Conservation (phyloP, 1,140 invertebrate species). For the Habropoda laboriosa region DNA sequence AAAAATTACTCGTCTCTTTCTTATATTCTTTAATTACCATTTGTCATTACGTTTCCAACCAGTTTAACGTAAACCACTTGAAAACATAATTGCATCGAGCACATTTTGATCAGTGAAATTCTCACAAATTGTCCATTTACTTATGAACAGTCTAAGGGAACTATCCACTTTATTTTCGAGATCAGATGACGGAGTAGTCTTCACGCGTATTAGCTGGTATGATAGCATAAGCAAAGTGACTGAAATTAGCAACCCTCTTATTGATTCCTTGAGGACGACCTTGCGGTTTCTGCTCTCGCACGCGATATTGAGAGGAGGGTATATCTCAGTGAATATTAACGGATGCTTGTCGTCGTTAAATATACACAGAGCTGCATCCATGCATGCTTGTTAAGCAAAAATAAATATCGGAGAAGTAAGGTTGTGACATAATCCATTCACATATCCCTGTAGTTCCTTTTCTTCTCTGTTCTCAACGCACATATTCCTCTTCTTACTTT, state of each 20-base stretch:
- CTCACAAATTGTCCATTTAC: not conserved
- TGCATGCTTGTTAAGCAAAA: not conserved
- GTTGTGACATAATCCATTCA: conserved; percentile 14
- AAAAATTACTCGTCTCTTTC: too few species aligned
- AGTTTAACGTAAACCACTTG: too few species aligned
- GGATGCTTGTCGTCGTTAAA: conserved; percentile 11
- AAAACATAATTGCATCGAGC: too few species aligned
- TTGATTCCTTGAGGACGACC: conserved; percentile 39
- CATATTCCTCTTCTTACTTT: not conserved
- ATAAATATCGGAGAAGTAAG: not conserved
- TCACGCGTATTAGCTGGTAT: not conserved
- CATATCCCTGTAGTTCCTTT: not conserved
- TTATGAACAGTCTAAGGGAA: too few species aligned
- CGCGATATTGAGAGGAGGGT: conserved; percentile 11
- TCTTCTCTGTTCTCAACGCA: not conserved
- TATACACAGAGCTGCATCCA: not conserved
- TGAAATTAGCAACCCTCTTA: conserved; percentile 46
- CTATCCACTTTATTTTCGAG: not conserved
- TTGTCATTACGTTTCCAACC: too few species aligned
- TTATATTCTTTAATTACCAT: too few species aligned
- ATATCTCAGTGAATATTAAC: conserved; percentile 14
- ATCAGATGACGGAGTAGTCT: not conserved
- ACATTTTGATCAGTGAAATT: too few species aligned
- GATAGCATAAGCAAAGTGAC: conserved; percentile 25
- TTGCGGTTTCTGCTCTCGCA: conserved; percentile 24